Evolutionary conservation across 2,888 invertebrate genomes (phyloP).

Genomic region (Drosophila greeni): DNA sequence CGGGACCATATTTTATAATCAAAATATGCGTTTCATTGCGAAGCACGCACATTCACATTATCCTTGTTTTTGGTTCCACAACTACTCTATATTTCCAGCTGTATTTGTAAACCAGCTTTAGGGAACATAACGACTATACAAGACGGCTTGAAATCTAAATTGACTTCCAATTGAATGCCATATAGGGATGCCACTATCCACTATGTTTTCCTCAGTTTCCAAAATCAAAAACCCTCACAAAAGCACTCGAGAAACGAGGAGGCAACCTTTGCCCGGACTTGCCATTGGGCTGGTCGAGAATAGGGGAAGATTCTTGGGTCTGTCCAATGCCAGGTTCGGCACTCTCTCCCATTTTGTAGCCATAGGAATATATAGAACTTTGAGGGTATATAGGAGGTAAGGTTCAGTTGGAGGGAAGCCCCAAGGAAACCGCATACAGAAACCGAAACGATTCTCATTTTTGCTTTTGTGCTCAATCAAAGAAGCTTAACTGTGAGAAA

Average conservation of each 20-base stretch:
- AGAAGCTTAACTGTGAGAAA: conserved; percentile 79
- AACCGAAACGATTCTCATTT: conserved; percentile 63
- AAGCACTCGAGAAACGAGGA: conserved; percentile 12
- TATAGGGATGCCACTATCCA: not conserved
- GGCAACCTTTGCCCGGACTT: conserved; percentile 11
- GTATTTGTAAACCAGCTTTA: conserved; percentile 56
- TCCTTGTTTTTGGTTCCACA: conserved; percentile 33
- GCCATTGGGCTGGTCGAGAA: conserved; percentile 68
- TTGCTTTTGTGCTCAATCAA: conserved; percentile 79
- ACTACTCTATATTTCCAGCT: conserved; percentile 39
- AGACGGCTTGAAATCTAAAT: conserved; percentile 50
- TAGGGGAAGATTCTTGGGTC: conserved; percentile 77
- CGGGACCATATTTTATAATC: conserved; percentile 78
- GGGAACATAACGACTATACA: conserved; percentile 49
- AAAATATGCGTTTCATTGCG: conserved; percentile 78
- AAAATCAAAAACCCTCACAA: conserved; percentile 10
- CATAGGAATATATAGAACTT: conserved; percentile 35
- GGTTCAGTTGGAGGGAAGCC: conserved; percentile 34
- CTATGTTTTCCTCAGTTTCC: conserved; percentile 15
- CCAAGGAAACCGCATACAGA: conserved; percentile 31
- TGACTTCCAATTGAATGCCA: conserved; percentile 57
- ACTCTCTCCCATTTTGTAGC: conserved; percentile 19
- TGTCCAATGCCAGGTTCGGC: conserved; percentile 52
- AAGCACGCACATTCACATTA: conserved; percentile 55
- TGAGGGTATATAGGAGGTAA: conserved; percentile 40